Percentiles rank a stretch among this genome's conserved stretches.
These are phyloP conservation scores for Mastacembelus armatus DNA, from an alignment of 2,797 vertebrate species.

Conservation along the genomic window DNA sequence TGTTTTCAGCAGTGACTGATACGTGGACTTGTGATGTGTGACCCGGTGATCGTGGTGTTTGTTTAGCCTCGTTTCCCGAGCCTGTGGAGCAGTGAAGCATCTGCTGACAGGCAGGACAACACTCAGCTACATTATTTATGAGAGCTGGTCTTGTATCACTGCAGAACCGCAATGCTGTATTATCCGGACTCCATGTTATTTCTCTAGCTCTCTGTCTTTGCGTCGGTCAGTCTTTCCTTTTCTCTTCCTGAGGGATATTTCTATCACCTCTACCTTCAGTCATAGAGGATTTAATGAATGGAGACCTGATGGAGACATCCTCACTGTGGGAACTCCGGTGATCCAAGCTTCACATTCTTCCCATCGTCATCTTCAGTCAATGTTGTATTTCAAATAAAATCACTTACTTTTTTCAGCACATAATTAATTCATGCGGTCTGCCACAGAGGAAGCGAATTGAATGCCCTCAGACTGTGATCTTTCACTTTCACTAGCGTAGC, in stretches of 20 bases:
- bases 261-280: conserved; percentile 6
- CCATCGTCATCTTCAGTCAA: not conserved
- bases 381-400: conserved; percentile 20
- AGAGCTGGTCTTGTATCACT: conserved; percentile 55
- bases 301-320: conserved; percentile 25
- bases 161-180: conserved; percentile 60
- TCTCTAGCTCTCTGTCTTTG: conserved; percentile 15
- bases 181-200: conserved; percentile 23
- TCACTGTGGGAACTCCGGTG: conserved; percentile 13
- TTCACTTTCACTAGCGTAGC: conserved; percentile 19
- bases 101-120: conserved; percentile 27
- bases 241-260: conserved; percentile 4
- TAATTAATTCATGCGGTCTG: conserved; percentile 34
- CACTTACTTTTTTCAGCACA: not conserved
- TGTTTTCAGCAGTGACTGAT: conserved; percentile 13
- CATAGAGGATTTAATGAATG: conserved; percentile 35
- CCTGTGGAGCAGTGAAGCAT: conserved; percentile 2
- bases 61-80: conserved; percentile 36
- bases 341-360: conserved; percentile 12
- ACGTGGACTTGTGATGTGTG: conserved; percentile 11
- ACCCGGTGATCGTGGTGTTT: conserved; percentile 20
- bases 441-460: conserved; percentile 27
- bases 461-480: conserved; percentile 16
- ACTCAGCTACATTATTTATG: conserved; percentile 73
- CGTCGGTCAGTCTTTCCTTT: conserved; percentile 24